phyloP scores from a whole-genome alignment of 2,888 invertebrate genomes.

The Epistrophella euchroma region DNA sequence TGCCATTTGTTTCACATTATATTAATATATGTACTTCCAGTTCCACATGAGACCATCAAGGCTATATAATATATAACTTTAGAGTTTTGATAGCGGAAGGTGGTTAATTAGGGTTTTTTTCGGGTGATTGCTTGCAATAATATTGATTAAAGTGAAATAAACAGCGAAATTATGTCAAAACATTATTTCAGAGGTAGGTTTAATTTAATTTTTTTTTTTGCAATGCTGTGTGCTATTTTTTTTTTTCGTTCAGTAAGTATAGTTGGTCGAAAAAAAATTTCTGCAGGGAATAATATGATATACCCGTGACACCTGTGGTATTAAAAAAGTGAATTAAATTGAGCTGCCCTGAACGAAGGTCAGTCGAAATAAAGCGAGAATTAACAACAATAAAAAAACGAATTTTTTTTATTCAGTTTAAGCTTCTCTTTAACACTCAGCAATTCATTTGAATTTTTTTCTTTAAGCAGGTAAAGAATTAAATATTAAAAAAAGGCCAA shows the following conservation, averaged over 20 bases:
- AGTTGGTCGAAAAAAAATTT: neutral
- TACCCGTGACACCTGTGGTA: neutral
- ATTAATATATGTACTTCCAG: conserved; percentile 11
- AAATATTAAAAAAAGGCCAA: no score
- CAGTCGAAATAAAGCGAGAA: neutral
- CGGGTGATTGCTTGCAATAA: conserved; percentile 40
- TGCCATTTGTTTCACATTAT: conserved; percentile 53
- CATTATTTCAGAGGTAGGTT: neutral
- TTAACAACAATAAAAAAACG: neutral
- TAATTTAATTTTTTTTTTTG: neutral
- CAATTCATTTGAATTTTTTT: no score
- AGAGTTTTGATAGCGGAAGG: conserved; percentile 8
- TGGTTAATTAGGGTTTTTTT: conserved; percentile 14
- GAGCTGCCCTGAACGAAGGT: neutral
- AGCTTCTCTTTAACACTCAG: no score
- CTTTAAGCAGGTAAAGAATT: no score
- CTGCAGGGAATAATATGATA: neutral
- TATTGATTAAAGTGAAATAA: conserved; percentile 34
- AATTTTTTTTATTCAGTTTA: neutral
- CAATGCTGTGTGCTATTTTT: neutral
- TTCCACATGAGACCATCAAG: conserved; percentile 2
- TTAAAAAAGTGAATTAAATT: neutral
- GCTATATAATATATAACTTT: conserved; percentile 5
- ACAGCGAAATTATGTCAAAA: conserved; percentile 34
- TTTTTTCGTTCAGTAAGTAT: neutral